A percentile compares a stretch with the other conserved stretches of the same genome.
These are phyloP conservation scores for Cyphomyrmex costatus DNA, from an alignment of 1,140 invertebrate genomes.

Conservation along the genomic window DNA sequence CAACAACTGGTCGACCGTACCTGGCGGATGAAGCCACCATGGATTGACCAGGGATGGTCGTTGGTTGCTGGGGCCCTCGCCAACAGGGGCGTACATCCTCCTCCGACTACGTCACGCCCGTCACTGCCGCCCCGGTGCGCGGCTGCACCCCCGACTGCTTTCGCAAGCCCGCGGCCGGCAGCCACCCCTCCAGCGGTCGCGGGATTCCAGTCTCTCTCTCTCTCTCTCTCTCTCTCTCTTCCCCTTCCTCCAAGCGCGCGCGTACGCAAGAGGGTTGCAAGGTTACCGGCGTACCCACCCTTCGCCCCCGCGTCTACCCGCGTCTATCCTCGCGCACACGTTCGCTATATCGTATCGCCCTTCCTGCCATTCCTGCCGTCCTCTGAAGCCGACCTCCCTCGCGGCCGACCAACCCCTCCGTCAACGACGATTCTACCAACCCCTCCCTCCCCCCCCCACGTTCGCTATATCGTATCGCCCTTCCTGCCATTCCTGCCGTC, in stretches of 20 bases:
- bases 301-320: not conserved
- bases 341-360: slow-evolving; percentile 38
- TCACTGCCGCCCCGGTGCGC: slow-evolving; percentile 82
- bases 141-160: slow-evolving; percentile 76
- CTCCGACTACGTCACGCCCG: slow-evolving; percentile 86
- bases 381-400: slow-evolving; percentile 61
- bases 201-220: slow-evolving; percentile 69
- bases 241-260: slow-evolving; percentile 78
- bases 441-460: slow-evolving; percentile 38
- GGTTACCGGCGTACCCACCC: slow-evolving; percentile 79
- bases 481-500: slow-evolving; percentile 50
- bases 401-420: slow-evolving; percentile 68
- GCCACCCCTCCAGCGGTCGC: slow-evolving; percentile 79
- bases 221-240: too few relatives aligned
- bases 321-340: slow-evolving; percentile 47
- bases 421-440: slow-evolving; percentile 47
- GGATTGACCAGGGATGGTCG: slow-evolving; percentile 84
- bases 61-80: slow-evolving; percentile 84
- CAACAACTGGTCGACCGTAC: slow-evolving; percentile 74
- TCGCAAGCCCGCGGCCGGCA: slow-evolving; percentile 75
- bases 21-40: slow-evolving; percentile 86
- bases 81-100: slow-evolving; percentile 86
- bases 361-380: slow-evolving; percentile 50
- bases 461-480: slow-evolving; percentile 44
- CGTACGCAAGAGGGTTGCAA: slow-evolving; percentile 83